Evolutionary conservation across 2,113 vertebrate species (phyloP).

Genomic region (Leucoraja erinaceus): DNA sequence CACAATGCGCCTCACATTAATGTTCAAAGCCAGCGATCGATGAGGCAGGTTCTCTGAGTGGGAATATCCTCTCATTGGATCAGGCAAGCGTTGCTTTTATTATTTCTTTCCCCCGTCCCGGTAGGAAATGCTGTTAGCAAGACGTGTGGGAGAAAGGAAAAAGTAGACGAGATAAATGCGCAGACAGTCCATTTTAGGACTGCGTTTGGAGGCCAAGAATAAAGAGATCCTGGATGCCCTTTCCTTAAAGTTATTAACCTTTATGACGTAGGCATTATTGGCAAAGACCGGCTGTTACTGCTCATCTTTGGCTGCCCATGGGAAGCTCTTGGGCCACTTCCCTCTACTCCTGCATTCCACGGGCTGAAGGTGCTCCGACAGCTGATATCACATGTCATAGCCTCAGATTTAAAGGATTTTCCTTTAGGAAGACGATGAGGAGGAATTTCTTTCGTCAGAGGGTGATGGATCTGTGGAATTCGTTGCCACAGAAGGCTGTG

Average conservation of each 20-base stretch:
- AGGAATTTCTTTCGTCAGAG: too few species aligned
- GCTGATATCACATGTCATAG: too few species aligned
- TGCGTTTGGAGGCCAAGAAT: not conserved
- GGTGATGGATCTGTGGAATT: too few species aligned
- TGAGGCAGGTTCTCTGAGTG: not conserved
- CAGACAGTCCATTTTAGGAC: not conserved
- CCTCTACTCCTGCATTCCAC: not conserved
- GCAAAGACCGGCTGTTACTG: not conserved
- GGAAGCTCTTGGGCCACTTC: not conserved
- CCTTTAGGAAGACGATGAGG: too few species aligned
- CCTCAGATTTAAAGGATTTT: too few species aligned
- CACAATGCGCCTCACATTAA: conserved; percentile 22
- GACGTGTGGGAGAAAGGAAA: not conserved
- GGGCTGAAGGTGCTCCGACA: not conserved
- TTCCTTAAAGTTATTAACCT: not conserved
- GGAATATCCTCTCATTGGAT: not conserved
- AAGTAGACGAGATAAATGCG: conserved; percentile 14
- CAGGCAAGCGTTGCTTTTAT: not conserved
- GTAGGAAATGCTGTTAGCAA: not conserved
- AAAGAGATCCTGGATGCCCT: not conserved
- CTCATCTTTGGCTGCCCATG: not conserved
- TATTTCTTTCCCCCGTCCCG: not conserved
- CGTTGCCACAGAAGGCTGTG: too few species aligned
- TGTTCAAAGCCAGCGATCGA: not conserved
- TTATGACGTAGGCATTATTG: not conserved